Base-by-base conservation (phyloP, 2,113 vertebrate species). In the Anoplopoma fimbria region DNA sequence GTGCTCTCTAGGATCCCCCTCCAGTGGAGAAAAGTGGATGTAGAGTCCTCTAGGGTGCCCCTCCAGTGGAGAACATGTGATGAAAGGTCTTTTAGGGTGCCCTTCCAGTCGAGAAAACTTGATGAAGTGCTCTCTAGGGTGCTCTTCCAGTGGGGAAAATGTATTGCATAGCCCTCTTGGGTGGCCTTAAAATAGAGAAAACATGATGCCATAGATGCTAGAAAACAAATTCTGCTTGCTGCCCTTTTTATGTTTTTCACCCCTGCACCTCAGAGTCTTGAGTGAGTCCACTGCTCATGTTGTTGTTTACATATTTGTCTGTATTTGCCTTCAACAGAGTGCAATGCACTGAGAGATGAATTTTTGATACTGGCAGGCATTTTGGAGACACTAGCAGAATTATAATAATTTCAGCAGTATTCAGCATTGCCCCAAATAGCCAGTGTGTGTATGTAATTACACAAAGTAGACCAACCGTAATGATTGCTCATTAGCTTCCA, bases 401-500 rank as follows among this genome's bases (percentile, higher is more conserved):
- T 38, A 34, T 36, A 77, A 49, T 57, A 9, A 42, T 51, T 29
- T 53, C 36, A 15, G 47, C 31, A 31, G 13, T 31, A 36, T 8
- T 6, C 74, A 47, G 8, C 58, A 45, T 65, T 62, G 70, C 51
- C 2, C 33, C 21, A 74, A 75, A 83, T 69, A 38, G 49, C 42
- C 25, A 17, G 40, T 29, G 12, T 71, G 62, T 33, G 65, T 55
- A 10, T 81, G 72, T 75, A 69, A 84, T 84, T 86, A 73, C 65
- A 81, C 36, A 71, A 76, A 64, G 55, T 2, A 63, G 77, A 70
- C 68, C 65, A 21, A 57, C 67, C 79, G 49, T 80, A 81, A 75
- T 73, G 77, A 83, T 70, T 64, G 67, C 69, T 85, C 81, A 76
- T 84, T 87, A 88, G 77, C 75, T 60, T 80, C 58, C 78, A 68